These are phyloP conservation scores for Asobara japonica DNA, from an alignment of 1,140 invertebrate genomes.

Conservation along the genomic window DNA sequence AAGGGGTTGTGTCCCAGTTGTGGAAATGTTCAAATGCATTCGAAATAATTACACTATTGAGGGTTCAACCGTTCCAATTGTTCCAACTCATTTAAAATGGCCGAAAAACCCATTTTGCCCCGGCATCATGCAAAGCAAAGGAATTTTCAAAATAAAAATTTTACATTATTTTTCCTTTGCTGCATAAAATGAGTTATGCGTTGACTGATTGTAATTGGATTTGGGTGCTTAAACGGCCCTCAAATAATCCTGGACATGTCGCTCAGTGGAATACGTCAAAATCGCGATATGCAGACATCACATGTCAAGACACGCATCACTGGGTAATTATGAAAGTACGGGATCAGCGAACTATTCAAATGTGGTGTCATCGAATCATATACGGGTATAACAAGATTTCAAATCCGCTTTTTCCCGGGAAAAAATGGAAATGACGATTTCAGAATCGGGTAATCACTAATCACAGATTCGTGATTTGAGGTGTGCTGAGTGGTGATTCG, in stretches of 20 bases:
- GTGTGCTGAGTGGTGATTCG: too few species aligned
- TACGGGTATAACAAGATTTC: background rate
- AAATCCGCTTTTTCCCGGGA: too few species aligned
- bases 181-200: background rate
- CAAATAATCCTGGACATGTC: background rate
- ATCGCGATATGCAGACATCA: background rate
- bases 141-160: background rate
- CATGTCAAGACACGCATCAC: constrained; percentile 19
- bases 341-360: background rate
- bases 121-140: background rate
- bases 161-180: background rate
- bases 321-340: constrained; percentile 5
- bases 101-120: too few species aligned
- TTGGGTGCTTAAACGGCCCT: constrained; percentile 14
- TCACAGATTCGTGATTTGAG: too few species aligned
- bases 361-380: background rate
- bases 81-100: too few species aligned
- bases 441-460: too few species aligned
- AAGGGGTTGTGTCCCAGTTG: background rate
- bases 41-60: too few species aligned
- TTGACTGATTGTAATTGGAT: background rate
- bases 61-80: too few species aligned
- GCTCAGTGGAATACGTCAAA: constrained; percentile 9
- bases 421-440: too few species aligned
- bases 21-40: background rate